phyloP scores from a whole-genome alignment of 2,888 invertebrate species.

The Lasioglossum vierecki region DNA sequence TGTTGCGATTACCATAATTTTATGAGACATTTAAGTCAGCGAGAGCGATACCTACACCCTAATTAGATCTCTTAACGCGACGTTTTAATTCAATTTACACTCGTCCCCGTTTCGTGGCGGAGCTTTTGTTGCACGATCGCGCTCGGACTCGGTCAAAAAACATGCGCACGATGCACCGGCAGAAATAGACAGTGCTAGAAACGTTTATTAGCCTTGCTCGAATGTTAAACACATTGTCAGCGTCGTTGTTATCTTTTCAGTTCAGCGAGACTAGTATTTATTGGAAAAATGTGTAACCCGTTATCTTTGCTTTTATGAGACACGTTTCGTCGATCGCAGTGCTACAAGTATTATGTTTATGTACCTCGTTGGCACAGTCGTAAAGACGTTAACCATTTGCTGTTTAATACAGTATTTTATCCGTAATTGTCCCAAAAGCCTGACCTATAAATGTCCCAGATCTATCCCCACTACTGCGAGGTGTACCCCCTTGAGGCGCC shows the following conservation, averaged over 20 bases:
- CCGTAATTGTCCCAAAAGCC: too few relatives aligned
- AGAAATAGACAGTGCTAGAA: not conserved
- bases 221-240: not conserved
- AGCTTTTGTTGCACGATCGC: not conserved
- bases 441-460: too few relatives aligned
- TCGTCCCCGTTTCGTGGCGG: constrained; percentile 3
- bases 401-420: too few relatives aligned
- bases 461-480: too few relatives aligned
- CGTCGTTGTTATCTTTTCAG: not conserved
- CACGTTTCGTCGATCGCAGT: too few relatives aligned
- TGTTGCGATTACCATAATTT: constrained; percentile 24
- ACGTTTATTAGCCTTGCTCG: not conserved
- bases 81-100: constrained; percentile 24
- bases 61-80: constrained; percentile 21
- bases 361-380: too few relatives aligned
- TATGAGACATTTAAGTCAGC: constrained; percentile 26
- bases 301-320: not conserved
- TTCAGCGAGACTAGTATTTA: not conserved
- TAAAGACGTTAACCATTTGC: too few relatives aligned
- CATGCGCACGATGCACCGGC: not conserved
- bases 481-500: too few relatives aligned
- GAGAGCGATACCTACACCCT: not conserved
- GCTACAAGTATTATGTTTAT: too few relatives aligned
- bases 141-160: not conserved
- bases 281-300: not conserved